These are phyloP conservation scores for Drosophila nasuta DNA, from an alignment of 1,140 invertebrate genomes.

Conservation along the genomic window DNA sequence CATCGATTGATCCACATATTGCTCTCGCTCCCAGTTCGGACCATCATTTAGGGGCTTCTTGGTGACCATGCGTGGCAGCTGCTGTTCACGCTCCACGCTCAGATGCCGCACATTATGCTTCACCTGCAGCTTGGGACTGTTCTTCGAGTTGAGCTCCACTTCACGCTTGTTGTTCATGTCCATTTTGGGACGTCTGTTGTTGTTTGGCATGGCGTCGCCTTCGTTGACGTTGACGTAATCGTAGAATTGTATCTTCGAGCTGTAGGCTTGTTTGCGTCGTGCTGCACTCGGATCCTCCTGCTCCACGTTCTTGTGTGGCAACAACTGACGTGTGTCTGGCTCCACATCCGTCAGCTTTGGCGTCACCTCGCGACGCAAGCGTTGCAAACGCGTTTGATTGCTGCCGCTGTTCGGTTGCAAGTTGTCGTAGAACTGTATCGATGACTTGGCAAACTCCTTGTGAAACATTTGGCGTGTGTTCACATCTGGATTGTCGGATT, in stretches of 20 bases:
- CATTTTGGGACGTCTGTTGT: slow-evolving; percentile 70
- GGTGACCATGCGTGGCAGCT: slow-evolving; percentile 43
- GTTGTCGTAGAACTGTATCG: slow-evolving; percentile 81
- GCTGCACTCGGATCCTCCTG: slow-evolving; percentile 41
- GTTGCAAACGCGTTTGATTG: slow-evolving; percentile 18
- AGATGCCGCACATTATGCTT: slow-evolving; percentile 76
- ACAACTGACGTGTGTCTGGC: slow-evolving; percentile 21
- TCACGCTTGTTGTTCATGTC: slow-evolving; percentile 81
- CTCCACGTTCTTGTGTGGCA: slow-evolving; percentile 11
- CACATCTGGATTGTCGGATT: slow-evolving; percentile 43
- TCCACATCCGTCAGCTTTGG: slow-evolving; percentile 70
- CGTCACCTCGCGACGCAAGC: slow-evolving; percentile 56
- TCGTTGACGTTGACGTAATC: slow-evolving; percentile 69
- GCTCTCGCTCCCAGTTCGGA: slow-evolving; percentile 17
- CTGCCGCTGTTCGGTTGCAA: slow-evolving; percentile 49
- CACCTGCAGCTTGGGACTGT: slow-evolving; percentile 79
- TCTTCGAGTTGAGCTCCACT: slow-evolving; percentile 75
- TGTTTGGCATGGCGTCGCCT: slow-evolving; percentile 62
- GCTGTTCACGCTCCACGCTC: slow-evolving; percentile 56
- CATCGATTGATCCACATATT: slow-evolving; percentile 10
- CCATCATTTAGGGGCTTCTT: slow-evolving; percentile 68
- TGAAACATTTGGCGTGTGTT: slow-evolving; percentile 73
- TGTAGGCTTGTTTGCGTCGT: slow-evolving; percentile 71
- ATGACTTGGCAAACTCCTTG: slow-evolving; percentile 80
- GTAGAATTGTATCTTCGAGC: slow-evolving; percentile 79